Evolutionary conservation across 2,888 invertebrate genomes (phyloP).

Genomic region (Folsomia candida): DNA sequence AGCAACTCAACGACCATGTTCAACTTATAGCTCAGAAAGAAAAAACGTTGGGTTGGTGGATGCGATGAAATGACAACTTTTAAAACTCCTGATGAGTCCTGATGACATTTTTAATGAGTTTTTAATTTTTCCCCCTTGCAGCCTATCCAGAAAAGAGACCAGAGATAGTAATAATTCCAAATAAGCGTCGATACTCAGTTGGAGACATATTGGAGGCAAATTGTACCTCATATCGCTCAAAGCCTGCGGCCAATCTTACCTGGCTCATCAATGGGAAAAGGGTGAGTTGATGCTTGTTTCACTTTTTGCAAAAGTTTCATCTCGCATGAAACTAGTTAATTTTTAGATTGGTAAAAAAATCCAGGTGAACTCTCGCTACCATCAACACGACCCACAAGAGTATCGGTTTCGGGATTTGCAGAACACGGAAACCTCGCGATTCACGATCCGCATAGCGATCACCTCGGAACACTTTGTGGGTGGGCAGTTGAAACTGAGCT

Average conservation of each 20-base stretch:
- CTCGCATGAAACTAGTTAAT: too few relatives aligned
- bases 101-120: too few relatives aligned
- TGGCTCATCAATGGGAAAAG: slow-evolving; percentile 36
- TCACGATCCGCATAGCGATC: slow-evolving; percentile 28
- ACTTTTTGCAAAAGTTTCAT: too few relatives aligned
- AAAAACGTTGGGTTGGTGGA: too few relatives aligned
- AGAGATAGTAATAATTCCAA: slow-evolving; percentile 31
- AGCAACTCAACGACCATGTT: too few relatives aligned
- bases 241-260: slow-evolving; percentile 40
- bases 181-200: slow-evolving; percentile 32
- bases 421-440: slow-evolving; percentile 32
- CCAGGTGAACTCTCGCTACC: slow-evolving; percentile 27
- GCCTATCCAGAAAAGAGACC: slow-evolving; percentile 35
- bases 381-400: slow-evolving; percentile 23
- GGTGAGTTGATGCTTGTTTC: slow-evolving; percentile 18
- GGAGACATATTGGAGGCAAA: slow-evolving; percentile 38
- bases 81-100: too few relatives aligned
- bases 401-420: slow-evolving; percentile 23
- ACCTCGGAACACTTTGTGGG: slow-evolving; percentile 28
- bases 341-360: too few relatives aligned
- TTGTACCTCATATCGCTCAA: slow-evolving; percentile 42
- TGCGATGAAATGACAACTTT: too few relatives aligned
- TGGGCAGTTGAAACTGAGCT: slow-evolving; percentile 34
- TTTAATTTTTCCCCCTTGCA: slow-evolving; percentile 16
- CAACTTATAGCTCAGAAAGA: too few relatives aligned